These are phyloP conservation scores for Camponotus vicinus DNA, from an alignment of 1,140 invertebrate genomes.

Conservation along the genomic window DNA sequence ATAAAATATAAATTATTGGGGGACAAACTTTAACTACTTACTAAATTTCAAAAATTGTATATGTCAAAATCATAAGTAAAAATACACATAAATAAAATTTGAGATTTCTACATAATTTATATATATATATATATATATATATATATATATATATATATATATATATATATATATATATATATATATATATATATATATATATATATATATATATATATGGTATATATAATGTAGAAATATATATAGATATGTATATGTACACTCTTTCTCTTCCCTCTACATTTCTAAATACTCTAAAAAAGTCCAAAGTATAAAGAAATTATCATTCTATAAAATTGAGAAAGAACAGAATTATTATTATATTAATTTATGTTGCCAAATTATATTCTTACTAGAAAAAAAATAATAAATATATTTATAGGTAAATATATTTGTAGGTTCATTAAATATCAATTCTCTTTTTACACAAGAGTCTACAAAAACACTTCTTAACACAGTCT, in stretches of 20 bases:
- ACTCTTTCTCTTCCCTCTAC: background rate
- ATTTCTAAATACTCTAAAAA: background rate
- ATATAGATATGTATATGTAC: background rate
- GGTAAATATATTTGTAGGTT: too few relatives aligned
- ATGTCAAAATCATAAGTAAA: slow-evolving; percentile 1
- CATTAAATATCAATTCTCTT: background rate
- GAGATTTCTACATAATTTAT: slow-evolving; percentile 16
- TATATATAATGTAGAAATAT: too few relatives aligned
- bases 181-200: background rate
- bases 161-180: background rate
- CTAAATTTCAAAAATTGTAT: background rate
- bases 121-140: too few relatives aligned
- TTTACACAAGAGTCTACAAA: background rate
- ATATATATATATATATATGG: background rate
- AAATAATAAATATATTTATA: background rate
- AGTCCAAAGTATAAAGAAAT: background rate
- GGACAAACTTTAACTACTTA: background rate
- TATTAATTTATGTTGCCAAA: background rate
- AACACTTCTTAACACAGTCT: slow-evolving; percentile 9
- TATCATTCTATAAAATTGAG: background rate
- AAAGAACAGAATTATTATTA: slow-evolving; percentile 3
- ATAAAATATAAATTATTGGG: background rate
- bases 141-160: background rate
- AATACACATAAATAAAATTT: slow-evolving; percentile 30
- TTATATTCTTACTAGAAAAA: background rate